Conservation (phyloP, 2,888 invertebrate species). For the Disparrhopalites patrizii region DNA sequence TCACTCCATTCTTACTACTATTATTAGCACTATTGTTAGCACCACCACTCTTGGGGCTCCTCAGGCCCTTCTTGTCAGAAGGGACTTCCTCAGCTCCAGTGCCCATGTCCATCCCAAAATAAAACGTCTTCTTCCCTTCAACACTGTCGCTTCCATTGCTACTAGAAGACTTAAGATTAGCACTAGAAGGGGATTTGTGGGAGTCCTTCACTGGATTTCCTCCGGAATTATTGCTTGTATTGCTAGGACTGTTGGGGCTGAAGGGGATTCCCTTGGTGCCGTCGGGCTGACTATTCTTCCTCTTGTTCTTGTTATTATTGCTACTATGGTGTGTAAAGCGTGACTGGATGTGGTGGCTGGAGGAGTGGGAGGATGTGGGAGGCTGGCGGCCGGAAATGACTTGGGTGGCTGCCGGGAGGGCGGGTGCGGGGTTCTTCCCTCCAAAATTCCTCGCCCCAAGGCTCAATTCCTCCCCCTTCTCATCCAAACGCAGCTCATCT, state of each 20-base stretch:
- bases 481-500: constrained; percentile 22
- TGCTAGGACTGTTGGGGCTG: not conserved
- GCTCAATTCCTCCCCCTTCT: not conserved
- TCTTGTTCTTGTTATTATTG: constrained; percentile 16
- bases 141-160: constrained; percentile 1
- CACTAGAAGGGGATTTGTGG: constrained; percentile 10
- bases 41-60: constrained; percentile 1
- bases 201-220: constrained; percentile 11
- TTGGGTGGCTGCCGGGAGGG: constrained; percentile 7
- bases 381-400: constrained; percentile 6
- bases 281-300: not conserved
- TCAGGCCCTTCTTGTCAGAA: not conserved
- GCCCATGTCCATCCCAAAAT: constrained; percentile 71
- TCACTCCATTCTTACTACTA: constrained; percentile 17
- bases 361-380: not conserved
- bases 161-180: not conserved
- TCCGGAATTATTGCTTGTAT: constrained; percentile 21
- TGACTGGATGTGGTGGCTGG: constrained; percentile 17
- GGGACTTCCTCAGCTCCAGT: constrained; percentile 5
- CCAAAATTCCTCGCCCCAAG: not conserved
- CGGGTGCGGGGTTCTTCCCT: not conserved
- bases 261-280: not conserved
- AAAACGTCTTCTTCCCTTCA: constrained; percentile 57
- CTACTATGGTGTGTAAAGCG: constrained; percentile 7
- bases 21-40: constrained; percentile 20